Conservation (phyloP, 1,140 invertebrate genomes). For the Drosophila kikkawai region DNA sequence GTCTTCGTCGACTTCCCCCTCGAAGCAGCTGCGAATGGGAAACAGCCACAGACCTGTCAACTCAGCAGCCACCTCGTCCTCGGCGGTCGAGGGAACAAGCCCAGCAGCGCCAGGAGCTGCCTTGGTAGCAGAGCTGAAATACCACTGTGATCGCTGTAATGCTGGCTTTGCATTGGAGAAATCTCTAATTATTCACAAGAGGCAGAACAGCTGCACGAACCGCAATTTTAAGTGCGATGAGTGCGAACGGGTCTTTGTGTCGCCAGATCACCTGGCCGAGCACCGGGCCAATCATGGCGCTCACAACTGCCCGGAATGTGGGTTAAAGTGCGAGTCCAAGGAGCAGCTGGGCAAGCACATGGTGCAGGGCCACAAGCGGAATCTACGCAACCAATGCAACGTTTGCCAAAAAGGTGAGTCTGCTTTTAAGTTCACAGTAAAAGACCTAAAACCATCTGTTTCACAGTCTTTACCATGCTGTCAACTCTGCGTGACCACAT, state of each 20-base stretch:
- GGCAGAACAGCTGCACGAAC: constrained; percentile 74
- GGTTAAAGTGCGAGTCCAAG: constrained; percentile 72
- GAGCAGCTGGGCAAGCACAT: constrained; percentile 84
- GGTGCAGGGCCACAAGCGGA: constrained; percentile 85
- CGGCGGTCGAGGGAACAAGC: neutral
- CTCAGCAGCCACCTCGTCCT: neutral
- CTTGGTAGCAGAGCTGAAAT: constrained; percentile 45
- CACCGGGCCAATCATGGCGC: constrained; percentile 75
- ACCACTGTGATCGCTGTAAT: constrained; percentile 73
- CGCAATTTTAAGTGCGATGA: constrained; percentile 69
- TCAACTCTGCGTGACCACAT: constrained; percentile 86
- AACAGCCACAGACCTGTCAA: constrained; percentile 9
- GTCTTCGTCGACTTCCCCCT: neutral
- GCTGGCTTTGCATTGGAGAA: constrained; percentile 77
- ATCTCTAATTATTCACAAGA: constrained; percentile 62
- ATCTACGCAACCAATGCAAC: constrained; percentile 87
- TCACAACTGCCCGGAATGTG: constrained; percentile 78
- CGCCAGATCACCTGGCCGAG: constrained; percentile 83
- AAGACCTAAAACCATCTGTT: neutral
- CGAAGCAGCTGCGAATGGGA: constrained; percentile 9
- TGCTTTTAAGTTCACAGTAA: neutral
- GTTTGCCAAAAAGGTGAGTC: constrained; percentile 86
- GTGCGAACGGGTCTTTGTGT: constrained; percentile 85
- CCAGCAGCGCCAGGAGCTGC: constrained; percentile 1
- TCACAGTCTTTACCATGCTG: constrained; percentile 85